Conservation (phyloP, 2,797 vertebrate species). For the Trichosurus vulpecula region DNA sequence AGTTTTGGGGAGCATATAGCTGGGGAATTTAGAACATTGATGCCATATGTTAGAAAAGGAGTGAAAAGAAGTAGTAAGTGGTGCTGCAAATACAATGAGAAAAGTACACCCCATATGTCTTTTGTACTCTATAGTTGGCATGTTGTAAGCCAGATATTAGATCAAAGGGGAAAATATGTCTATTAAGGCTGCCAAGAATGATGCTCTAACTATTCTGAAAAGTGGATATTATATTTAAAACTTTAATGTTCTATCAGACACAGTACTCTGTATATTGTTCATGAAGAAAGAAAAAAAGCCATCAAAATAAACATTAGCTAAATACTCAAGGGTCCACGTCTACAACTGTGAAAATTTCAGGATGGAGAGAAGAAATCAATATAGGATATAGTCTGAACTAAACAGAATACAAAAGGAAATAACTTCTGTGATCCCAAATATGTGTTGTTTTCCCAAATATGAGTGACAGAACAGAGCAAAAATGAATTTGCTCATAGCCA, state of each 20-base stretch:
- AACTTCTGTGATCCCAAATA: neutral
- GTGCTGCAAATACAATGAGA: neutral
- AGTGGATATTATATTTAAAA: neutral
- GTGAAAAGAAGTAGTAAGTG: neutral
- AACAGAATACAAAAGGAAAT: neutral
- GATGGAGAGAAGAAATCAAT: constrained; percentile 1
- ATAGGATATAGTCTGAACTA: neutral
- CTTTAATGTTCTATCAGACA: neutral
- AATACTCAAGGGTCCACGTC: neutral
- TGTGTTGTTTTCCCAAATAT: neutral
- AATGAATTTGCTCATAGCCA: neutral
- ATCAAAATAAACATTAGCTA: neutral
- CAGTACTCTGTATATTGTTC: neutral
- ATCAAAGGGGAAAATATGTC: neutral
- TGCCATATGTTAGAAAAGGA: neutral
- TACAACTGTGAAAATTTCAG: neutral
- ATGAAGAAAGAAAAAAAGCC: neutral
- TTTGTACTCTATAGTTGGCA: neutral
- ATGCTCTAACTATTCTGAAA: neutral
- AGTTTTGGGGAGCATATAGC: neutral
- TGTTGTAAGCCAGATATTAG: neutral
- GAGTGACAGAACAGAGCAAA: neutral
- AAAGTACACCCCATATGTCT: neutral
- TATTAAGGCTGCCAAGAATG: neutral
- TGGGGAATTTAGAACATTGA: neutral